Conservation (phyloP, 2,113 vertebrate species). For the Colossoma macropomum region DNA sequence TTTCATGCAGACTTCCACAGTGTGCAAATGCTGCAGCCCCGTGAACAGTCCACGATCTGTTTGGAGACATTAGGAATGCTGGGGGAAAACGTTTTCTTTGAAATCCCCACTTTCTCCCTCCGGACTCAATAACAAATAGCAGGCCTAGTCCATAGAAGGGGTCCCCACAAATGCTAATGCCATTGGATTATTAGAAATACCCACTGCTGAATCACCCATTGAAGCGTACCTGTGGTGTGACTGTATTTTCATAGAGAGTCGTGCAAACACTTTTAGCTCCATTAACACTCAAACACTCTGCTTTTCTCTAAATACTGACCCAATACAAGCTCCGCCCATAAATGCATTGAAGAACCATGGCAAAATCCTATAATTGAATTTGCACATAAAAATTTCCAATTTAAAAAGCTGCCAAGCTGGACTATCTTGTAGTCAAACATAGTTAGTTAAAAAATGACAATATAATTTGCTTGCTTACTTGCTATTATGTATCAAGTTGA, state of each 20-base stretch:
- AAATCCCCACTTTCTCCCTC: constrained; percentile 61
- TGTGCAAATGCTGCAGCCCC: constrained; percentile 48
- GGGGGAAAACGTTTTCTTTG: constrained; percentile 68
- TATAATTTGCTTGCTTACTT: no score
- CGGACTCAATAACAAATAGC: constrained; percentile 49
- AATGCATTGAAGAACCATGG: no score
- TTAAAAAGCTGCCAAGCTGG: no score
- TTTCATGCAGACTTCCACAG: constrained; percentile 83
- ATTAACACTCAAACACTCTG: background rate
- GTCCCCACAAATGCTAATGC: constrained; percentile 20
- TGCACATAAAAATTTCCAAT: no score
- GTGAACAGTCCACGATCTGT: constrained; percentile 78
- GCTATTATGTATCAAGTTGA: no score
- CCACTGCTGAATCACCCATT: background rate
- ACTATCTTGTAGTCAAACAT: no score
- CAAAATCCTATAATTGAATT: no score
- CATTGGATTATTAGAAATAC: background rate
- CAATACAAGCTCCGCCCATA: no score
- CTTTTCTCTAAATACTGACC: no score
- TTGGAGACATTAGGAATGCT: constrained; percentile 73
- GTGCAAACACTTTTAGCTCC: no score
- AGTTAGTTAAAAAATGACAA: no score
- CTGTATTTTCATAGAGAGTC: background rate
- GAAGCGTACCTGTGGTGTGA: background rate
- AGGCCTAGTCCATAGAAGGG: background rate